Evolutionary conservation across 2,888 invertebrate genomes (phyloP), one percentile per base, ranked within the genome.

Genomic region (Chalcis sispes): DNA sequence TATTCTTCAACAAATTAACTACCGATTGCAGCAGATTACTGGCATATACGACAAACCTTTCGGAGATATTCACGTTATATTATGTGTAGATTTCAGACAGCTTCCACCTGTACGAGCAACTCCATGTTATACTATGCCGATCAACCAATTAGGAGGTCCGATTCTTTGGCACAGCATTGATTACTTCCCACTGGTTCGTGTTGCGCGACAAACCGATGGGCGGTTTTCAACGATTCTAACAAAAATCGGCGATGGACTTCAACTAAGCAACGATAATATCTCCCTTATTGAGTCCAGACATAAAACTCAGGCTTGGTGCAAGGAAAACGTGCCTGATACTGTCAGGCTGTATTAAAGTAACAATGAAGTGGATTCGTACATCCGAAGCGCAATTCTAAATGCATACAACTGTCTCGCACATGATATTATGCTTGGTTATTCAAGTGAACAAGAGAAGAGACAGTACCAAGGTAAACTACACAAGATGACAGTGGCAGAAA

Each of bases 41-140:
- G 71, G 80, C 77, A 80, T 86, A 10, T 54, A 50, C 36, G 82
- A 86, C 2, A 83, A 84, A 72, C 18, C 81, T 80, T 88, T 87
- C 77, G 86, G 85, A 32, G 84, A 85, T 36, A 25, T 85, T 25
- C 81, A 86, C 71, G 52, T 88, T 0, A 85, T 87, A 75, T 82
- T 87, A 3, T 83, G 83, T 78, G 85, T 85, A 23, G 89, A 88
- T 82, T 81, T 88, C 46, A 80, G 85, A 13, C 87, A 87, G 80
- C 70, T 85, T 59, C 87, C 87, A 52, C 85, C 87, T 48, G 87
- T 80, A 32, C 23, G 61, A 54, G 77, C 72, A 10, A 87, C 83
- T 42, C 81, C 83, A 40, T 84, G 85, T 40, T 85, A 80, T 61
- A 84, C 83, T 64, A 80, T 80, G 73, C 27, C 56, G 42, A 82